Base-by-base conservation (phyloP, 2,113 vertebrate species). In the Mus pahari region DNA sequence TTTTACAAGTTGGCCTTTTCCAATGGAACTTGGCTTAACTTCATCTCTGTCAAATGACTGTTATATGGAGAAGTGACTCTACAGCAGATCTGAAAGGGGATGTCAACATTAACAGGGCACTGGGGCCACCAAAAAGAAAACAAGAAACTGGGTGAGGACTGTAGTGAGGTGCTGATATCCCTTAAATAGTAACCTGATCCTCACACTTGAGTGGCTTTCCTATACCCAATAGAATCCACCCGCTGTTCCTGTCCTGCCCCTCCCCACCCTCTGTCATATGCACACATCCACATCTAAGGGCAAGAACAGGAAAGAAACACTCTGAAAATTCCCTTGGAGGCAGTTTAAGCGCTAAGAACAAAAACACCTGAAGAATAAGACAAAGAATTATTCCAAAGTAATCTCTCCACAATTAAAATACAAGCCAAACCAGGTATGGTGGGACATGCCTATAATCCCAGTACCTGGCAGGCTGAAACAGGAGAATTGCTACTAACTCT, bases 201-300 rank as follows among this genome's bases (percentile, higher is more conserved):
- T 50, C 94, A 62, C 92, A 58, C 73, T 71, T 50, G 86, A 94
- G 53, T 93, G 86, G 92, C 60, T 89, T 96, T 95, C 48, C 78
- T 82, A 89, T 71, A 79, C 89, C 86, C 89, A 83, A 71, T 92
- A 81, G 89, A 78, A 86, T 73, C 48, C 88, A 36, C 53, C 68
- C 66, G 82, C 94, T 28, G 39, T 60, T 50, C 83, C 13, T 60
- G 42, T 19, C 4, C 39, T 28, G 17, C 16, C n/a, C 22, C 7
- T 71, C 28, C 74, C 39, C 31, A 0, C 39, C 36, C 17, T 16
- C 9, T 16, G 26, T 7, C 58, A 9, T 55, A 1, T 19, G 10
- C n/a, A 33, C 26, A 48, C 4, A 1, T 84, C 16, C 26, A 1
- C 7, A 66, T 45, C 0, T 17, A 84, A 58, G 90, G 36, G 62